Conservation (phyloP, 2,797 vertebrate genomes). For the Pipistrellus pygmaeus region DNA sequence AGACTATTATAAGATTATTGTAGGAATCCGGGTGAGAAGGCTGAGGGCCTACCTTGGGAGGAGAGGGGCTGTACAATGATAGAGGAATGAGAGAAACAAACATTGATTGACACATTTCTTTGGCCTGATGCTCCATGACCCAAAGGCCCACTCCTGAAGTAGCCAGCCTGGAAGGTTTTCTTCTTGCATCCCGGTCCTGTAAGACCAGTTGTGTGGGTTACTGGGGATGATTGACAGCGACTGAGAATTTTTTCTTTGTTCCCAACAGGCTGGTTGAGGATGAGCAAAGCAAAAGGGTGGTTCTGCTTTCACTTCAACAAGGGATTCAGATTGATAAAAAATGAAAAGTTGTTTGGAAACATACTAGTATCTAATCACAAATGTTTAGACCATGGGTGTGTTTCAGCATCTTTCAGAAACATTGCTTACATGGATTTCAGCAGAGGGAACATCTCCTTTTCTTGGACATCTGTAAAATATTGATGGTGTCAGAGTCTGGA, state of each 20-base stretch:
- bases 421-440: not conserved
- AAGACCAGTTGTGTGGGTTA: not conserved
- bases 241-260: constrained; percentile 16
- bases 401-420: constrained; percentile 54
- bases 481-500: not conserved
- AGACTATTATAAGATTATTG: not conserved
- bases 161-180: not conserved
- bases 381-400: not conserved
- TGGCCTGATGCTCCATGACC: not conserved
- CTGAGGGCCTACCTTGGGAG: not conserved
- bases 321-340: not conserved
- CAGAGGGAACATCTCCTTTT: not conserved
- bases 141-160: not conserved
- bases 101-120: not conserved
- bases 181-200: not conserved
- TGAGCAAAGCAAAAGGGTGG: not conserved
- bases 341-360: not conserved
- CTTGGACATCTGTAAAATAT: not conserved
- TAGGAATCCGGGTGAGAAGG: not conserved
- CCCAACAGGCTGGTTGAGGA: not conserved
- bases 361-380: not conserved
- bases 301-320: not conserved
- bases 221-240: not conserved
- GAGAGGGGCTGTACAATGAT: not conserved
- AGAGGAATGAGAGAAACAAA: not conserved